Base-by-base conservation (phyloP, 1,140 invertebrate genomes). In the Oryctes rhinoceros region DNA sequence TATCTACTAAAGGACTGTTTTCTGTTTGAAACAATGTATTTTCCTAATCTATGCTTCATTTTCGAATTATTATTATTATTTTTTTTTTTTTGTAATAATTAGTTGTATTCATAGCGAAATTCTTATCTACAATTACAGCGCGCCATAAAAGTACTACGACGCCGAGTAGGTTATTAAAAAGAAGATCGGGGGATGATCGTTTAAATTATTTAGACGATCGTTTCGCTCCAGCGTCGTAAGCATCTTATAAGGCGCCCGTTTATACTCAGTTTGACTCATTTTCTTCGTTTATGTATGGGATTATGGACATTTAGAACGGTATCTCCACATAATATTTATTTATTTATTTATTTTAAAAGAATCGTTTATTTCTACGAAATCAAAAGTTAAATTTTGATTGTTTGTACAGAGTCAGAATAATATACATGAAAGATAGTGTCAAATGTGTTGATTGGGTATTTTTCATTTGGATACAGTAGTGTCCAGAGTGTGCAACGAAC, bases 11-110 rank as follows among this genome's bases (percentile, higher is more conserved):
- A 67, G 65, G 65, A 67, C 65, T 67, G 13, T 67, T 67, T 53
- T 48, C n/a, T 53, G n/a, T 53, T 67, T 67, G 65, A 67, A 67
- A 67, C 65, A 20, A 67, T 67, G 30, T 67, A 67, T 67, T 67
- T 24, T 6, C 20, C 65, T 67, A 67, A 15, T 67, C 65, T 67
- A 67, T 20, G 13, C 10, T 67, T 67, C 4, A 20, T 67, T 67
- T 35, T 20, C 9, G n/a, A 65, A 65, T 24, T 67, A 44, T 44
- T 7, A 3, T 7, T 44, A 65, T 24, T 67, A 44, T 44, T 7
- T 44, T 7, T 44, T 7, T 44, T 44, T n/a, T 62, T 62, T 62
- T 62, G 20, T 62, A 18, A 62, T 62, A 7, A 62, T n/a, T 62
- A 62, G 39, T n/a, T 1, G 20, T 62, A 62, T 11, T 62, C 9